Evolutionary conservation across 2,888 invertebrate species (phyloP), one percentile per base, ranked within the genome.

Genomic region (Megastigmus dorsalis): DNA sequence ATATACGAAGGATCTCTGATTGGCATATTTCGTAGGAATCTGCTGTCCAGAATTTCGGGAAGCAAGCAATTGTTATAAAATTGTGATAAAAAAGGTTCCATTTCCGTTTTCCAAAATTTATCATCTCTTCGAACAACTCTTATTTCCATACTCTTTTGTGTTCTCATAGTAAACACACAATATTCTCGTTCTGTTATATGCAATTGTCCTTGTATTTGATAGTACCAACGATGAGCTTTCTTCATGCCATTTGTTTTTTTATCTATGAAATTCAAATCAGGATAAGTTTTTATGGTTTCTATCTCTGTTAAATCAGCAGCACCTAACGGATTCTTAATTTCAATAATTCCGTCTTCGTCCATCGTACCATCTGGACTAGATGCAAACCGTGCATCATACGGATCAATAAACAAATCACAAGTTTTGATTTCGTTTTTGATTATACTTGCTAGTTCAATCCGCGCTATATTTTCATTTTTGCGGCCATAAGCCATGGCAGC

Each of bases 41-140:
- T 62, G 62, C 78, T 77, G 33, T 82, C 80, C 3, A 81, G 38
- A n/a, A 82, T 82, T 78, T 82, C 80, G n/a, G 80, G 80, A 6
- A 80, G 69, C 18, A 81, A 15, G 33, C 78, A 80, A 10, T 80
- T 36, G 10, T 73, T 55, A 62, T 80, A 80, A 41, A 81, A 80
- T 2, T 38, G 38, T 7, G 18, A 45, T 26, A 82, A 23, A 0
- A 13, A 2, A n/a, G 71, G 75, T 63, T 77, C 41, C 77, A 80
- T 78, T 55, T 72, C 30, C 4, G 68, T n/a, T 28, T 60, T 50
- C 77, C 79, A 80, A 65, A 82, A 82, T 4, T 63, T 13, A 33
- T 80, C 75, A 23, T 82, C 79, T 74, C 59, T 75, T 13, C 38
- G 3, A n/a, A 79, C 74, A 0, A 28, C 67, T 4, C 78, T 26